phyloP scores from a whole-genome alignment of 2,113 vertebrate species.

The Spermophilus dauricus region DNA sequence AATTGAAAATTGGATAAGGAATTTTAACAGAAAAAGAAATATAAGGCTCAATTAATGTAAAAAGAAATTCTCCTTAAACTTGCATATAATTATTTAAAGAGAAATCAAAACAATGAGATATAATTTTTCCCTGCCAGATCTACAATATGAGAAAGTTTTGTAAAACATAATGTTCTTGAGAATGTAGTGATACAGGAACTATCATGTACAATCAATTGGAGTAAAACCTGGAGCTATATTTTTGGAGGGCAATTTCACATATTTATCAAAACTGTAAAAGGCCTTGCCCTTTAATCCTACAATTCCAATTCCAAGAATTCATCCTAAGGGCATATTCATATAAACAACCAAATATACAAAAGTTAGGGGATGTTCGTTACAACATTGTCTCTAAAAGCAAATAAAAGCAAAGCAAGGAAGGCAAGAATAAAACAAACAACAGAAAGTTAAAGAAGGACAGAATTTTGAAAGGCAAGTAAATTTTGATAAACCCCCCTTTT shows the following conservation, averaged over 20 bases:
- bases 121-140: background rate
- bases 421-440: background rate
- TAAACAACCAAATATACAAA: background rate
- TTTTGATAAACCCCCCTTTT: background rate
- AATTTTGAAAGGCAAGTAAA: background rate
- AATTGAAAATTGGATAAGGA: background rate
- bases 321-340: background rate
- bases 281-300: background rate
- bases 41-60: background rate
- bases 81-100: conserved; percentile 40
- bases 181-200: background rate
- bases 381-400: conserved; percentile 16
- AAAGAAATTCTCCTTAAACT: conserved; percentile 2
- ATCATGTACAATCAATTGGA: background rate
- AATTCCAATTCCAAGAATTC: conserved; percentile 47
- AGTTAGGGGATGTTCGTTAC: background rate
- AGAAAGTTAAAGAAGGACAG: background rate
- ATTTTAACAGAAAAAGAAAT: conserved; percentile 25
- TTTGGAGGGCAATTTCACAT: conserved; percentile 52
- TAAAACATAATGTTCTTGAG: background rate
- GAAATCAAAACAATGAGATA: conserved; percentile 16
- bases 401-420: background rate
- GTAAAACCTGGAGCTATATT: background rate
- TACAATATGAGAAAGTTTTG: background rate
- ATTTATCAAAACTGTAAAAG: conserved; percentile 54